phyloP scores from a whole-genome alignment of 2,797 vertebrate genomes.

The Sebastiscus albofasciatus region DNA sequence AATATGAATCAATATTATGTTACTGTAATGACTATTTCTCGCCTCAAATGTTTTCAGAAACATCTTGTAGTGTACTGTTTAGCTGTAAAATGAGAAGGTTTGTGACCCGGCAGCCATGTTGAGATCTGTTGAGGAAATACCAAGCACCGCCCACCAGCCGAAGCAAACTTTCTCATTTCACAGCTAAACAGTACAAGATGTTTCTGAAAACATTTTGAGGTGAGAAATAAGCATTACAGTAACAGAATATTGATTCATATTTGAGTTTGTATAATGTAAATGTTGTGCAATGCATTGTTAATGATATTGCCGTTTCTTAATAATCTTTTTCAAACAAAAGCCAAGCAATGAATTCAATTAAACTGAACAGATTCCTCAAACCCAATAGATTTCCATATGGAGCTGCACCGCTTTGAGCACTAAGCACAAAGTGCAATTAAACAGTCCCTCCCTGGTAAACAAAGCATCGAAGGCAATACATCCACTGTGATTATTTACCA shows the following conservation, averaged over 20 bases:
- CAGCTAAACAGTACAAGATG: too few relatives aligned
- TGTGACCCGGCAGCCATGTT: accelerated
- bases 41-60: too few relatives aligned
- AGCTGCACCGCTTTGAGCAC: conserved; percentile 34
- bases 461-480: conserved; percentile 73
- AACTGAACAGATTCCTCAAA: conserved; percentile 43
- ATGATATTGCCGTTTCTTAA: conserved; percentile 26
- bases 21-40: too few relatives aligned
- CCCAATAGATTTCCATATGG: conserved; percentile 50
- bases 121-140: too few relatives aligned
- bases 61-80: too few relatives aligned
- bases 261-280: not conserved
- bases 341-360: conserved; percentile 27
- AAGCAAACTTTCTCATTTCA: too few relatives aligned
- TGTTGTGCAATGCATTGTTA: not conserved
- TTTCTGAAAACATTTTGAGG: too few relatives aligned
- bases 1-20: too few relatives aligned
- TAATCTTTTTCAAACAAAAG: conserved; percentile 41
- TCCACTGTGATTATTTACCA: conserved; percentile 77
- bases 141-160: too few relatives aligned
- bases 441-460: conserved; percentile 68
- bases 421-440: conserved; percentile 75
- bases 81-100: too few relatives aligned
- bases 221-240: too few relatives aligned
- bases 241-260: too few relatives aligned